A percentile compares a stretch with the other conserved stretches of the same genome.
Evolutionary conservation across 2,113 vertebrate species (phyloP).

Genomic region (Syngnathus floridae): DNA sequence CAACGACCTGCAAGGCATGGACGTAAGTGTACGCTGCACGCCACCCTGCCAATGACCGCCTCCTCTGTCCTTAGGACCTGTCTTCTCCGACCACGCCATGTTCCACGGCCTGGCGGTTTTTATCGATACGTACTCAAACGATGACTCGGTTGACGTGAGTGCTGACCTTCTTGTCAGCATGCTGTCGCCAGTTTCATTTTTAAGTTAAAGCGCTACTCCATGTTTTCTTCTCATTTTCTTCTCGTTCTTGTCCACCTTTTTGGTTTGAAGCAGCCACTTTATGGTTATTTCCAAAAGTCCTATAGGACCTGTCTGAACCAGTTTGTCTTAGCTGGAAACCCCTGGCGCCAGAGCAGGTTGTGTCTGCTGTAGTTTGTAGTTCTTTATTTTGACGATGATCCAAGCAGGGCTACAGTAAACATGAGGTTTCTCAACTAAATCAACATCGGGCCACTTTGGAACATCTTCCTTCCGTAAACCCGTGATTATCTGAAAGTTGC

Average conservation of each 20-base stretch:
- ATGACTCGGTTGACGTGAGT: slow-evolving; percentile 89
- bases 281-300: neutral
- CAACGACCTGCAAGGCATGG: slow-evolving; percentile 76
- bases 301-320: neutral
- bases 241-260: neutral
- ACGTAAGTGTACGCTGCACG: slow-evolving; percentile 66
- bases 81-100: slow-evolving; percentile 91
- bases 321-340: too few relatives aligned
- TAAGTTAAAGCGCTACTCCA: neutral
- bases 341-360: too few relatives aligned
- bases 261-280: neutral
- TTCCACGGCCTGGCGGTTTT: slow-evolving; percentile 93
- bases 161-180: slow-evolving; percentile 30
- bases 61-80: slow-evolving; percentile 77
- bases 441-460: too few relatives aligned
- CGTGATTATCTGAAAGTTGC: too few relatives aligned
- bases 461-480: too few relatives aligned
- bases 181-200: slow-evolving; percentile 12
- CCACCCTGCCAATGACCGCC: slow-evolving; percentile 32
- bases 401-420: too few relatives aligned
- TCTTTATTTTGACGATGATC: too few relatives aligned
- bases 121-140: slow-evolving; percentile 94
- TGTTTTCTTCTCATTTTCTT: slow-evolving; percentile 8
- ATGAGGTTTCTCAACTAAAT: too few relatives aligned
- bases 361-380: too few relatives aligned